Base-by-base conservation (phyloP, 2,888 invertebrate genomes). In the Cynaeus angustus region DNA sequence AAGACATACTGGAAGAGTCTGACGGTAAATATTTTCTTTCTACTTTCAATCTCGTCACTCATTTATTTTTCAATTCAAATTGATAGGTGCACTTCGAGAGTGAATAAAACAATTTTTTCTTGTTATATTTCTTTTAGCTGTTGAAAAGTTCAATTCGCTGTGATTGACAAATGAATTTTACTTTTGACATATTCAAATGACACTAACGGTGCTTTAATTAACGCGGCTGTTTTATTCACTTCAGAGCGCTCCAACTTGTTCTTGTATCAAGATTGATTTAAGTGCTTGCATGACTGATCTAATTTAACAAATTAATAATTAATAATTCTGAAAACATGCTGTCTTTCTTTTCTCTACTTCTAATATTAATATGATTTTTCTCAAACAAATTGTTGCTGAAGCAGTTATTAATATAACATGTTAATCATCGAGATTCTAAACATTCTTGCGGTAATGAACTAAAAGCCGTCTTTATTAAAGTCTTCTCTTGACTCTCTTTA, bases 21-120 rank as follows among this genome's bases (percentile, higher is more conserved):
- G 67, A 73, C 53, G 77, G 75, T 77, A 67, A 58, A 50, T 59
- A 58, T 53, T 33, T n/a, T 33, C n/a, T 33, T n/a, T 33, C n/a
- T n/a, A 33, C 33, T 33, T 33, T 33, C 21, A 21, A 21, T 4
- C 21, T 21, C 4, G 21, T 21, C 2, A 21, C 21, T n/a, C n/a
- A n/a, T n/a, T n/a, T n/a, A n/a, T n/a, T n/a, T n/a, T n/a, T n/a
- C n/a, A n/a, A n/a, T n/a, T n/a, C n/a, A n/a, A n/a, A n/a, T n/a
- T n/a, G n/a, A n/a, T n/a, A n/a, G n/a, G n/a, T n/a, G n/a, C n/a
- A n/a, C n/a, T n/a, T n/a, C n/a, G n/a, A n/a, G n/a, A n/a, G n/a
- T n/a, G n/a, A n/a, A n/a, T n/a, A n/a, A n/a, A n/a, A n/a, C n/a
- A n/a, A n/a, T n/a, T 21, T 21, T 21, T 21, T 4, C 4, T 21